phyloP scores from a whole-genome alignment of 2,113 vertebrate species.

The Rhinopomastus cyanomelas region DNA sequence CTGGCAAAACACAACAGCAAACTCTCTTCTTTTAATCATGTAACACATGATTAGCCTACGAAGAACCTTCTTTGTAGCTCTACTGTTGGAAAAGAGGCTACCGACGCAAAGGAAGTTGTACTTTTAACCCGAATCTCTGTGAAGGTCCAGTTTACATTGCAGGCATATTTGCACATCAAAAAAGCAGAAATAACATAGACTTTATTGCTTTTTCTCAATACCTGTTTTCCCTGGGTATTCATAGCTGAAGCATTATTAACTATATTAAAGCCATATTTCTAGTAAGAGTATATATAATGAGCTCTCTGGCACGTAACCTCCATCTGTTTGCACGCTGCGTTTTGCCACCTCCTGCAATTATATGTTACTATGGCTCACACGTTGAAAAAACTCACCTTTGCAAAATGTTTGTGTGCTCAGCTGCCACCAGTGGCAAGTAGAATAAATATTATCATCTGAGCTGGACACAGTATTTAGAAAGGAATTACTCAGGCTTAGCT shows the following conservation, averaged over 20 bases:
- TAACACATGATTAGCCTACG: not conserved
- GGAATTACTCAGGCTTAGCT: constrained; percentile 40
- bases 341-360: constrained; percentile 34
- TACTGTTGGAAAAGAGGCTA: not conserved
- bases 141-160: not conserved
- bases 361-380: not conserved
- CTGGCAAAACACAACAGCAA: not conserved
- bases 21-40: not conserved
- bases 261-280: constrained; percentile 49
- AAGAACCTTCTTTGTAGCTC: not conserved
- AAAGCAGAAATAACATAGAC: constrained; percentile 1
- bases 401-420: constrained; percentile 39
- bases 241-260: not conserved
- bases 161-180: constrained; percentile 37
- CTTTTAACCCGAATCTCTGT: not conserved
- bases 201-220: constrained; percentile 34
- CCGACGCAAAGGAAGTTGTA: not conserved
- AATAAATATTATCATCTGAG: constrained; percentile 55
- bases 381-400: constrained; percentile 7
- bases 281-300: constrained; percentile 5
- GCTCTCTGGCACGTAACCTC: constrained; percentile 18
- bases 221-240: constrained; percentile 15
- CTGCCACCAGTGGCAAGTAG: constrained; percentile 36
- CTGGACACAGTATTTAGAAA: constrained; percentile 60
- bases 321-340: constrained; percentile 13